Evolutionary conservation across 53 echinoderm and acorn worm genomes (phyloP), one percentile per base, ranked within the genome.

Genomic region (Crossaster papposus): DNA sequence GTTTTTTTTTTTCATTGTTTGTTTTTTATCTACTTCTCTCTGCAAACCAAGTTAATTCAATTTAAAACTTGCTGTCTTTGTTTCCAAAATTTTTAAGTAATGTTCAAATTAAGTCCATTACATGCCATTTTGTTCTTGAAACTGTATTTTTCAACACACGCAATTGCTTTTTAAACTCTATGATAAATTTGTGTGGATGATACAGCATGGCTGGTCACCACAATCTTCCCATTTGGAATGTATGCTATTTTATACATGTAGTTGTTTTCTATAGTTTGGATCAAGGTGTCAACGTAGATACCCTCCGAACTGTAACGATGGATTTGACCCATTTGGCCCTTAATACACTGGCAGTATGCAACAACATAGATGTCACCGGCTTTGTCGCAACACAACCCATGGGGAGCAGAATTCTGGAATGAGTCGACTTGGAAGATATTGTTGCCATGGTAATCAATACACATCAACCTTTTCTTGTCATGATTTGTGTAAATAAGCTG

Each of bases 291-390:
- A 80, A 62, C 58, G 80, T 80, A 58, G 3, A 54, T 80, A 15
- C 80, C 62, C 32, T 80, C 50, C 37, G 65, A 36, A 82, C 82
- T 65, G 65, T 78, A 51, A 78, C 38, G 78, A 28, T 78, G 51
- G 44, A 44, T 44, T 44, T 44, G 44, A 44, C 44, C 9, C 44
- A 7, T 44, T 44, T 9, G 9, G 44, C 44, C 44, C 0, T 1
- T 9, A 1, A 44, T 1, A 44, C 1, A 44, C 44, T 44, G 44
- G 44, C 44, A 44, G 44, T 44, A 44, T 44, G 44, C 44, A 44
- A 1, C 44, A 44, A 72, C 54, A 34, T 85, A 85, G 31, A 85
- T 53, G 72, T 85, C 85, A 51, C 85, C 85, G 30, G 72, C 52
- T 33, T 73, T 72, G 23, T 85, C 85, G 50, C 85, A 85, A 32